A percentile compares a stretch with the other conserved stretches of the same genome.
phyloP scores from a whole-genome alignment of 1,140 invertebrate genomes.

The Rhysida immarginata region DNA sequence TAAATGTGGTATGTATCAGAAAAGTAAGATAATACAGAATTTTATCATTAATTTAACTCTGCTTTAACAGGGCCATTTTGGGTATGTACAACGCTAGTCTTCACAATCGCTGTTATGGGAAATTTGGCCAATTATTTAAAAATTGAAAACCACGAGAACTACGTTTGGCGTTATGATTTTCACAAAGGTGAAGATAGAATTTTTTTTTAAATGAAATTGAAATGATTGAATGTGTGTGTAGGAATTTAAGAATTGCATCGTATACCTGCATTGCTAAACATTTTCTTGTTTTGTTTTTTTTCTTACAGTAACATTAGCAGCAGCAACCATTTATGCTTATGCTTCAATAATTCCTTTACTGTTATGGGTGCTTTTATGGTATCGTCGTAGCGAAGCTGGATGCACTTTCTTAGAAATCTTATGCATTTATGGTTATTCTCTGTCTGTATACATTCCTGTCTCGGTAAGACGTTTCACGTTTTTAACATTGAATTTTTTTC shows the following conservation, averaged over 20 bases:
- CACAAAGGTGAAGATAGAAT: constrained; percentile 41
- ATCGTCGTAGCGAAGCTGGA: constrained; percentile 46
- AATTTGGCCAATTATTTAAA: constrained; percentile 83
- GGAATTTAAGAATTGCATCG: neutral
- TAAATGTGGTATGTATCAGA: no score
- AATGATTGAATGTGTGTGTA: no score
- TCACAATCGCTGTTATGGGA: constrained; percentile 84
- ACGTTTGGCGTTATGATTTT: constrained; percentile 84
- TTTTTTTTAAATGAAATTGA: neutral
- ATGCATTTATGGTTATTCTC: constrained; percentile 88
- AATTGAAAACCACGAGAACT: constrained; percentile 39
- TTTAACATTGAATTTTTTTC: no score
- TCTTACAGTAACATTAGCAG: constrained; percentile 60
- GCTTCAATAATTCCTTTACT: constrained; percentile 66
- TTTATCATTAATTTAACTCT: neutral
- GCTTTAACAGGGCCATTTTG: constrained; percentile 65
- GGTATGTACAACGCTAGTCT: constrained; percentile 82
- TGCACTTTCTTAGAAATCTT: constrained; percentile 58
- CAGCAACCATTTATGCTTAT: constrained; percentile 76
- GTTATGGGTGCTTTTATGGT: constrained; percentile 73
- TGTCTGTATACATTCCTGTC: constrained; percentile 84
- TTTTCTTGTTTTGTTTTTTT: neutral
- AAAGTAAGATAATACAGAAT: no score
- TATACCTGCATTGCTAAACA: neutral
- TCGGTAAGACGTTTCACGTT: no score